Base-by-base conservation (phyloP, 1,140 invertebrate species). In the Acyrthosiphon pisum region DNA sequence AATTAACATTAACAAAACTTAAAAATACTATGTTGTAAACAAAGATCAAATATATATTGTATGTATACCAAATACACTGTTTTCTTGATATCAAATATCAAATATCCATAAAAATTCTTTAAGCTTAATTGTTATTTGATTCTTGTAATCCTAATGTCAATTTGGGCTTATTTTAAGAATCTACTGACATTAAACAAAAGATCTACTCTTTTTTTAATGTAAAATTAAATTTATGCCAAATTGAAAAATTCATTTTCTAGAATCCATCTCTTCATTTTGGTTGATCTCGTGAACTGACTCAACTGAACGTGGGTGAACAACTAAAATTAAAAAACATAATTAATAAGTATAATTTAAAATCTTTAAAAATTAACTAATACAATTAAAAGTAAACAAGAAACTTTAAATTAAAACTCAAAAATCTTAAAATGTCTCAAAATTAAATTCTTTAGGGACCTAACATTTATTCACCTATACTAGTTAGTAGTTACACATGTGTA, bases 1-100 rank as follows among this genome's bases (percentile, higher is more conserved):
- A 93, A 93, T 86, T 93, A 93, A 93, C 48, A 93, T 86, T 86
- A 93, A 86, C 48, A 93, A 93, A 93, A 56, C 91, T 93, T 93
- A 93, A 86, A 91, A 93, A 41, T 50, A 93, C 35, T 50, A 91
- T 83, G 35, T 84, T 84, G 48, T 92, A 93, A 93, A 93, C 91
- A 93, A 91, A 93, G 1, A 86, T 93, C 48, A 86, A 60, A 86
- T 53, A 93, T 86, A 53, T 91, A 91, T 91, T 91, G 35, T 83
- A 83, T 93, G 46, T 53, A 37, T 53, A 68, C n/a, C 11, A 83
- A 53, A 93, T 93, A 93, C 48, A 93, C 76, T 53, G 48, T 86
- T 93, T 41, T 84, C 23, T 84, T 41, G 35, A 84, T 37, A 53
- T 53, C 23, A 84, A 93, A 84, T 37, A 53, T 53, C 23, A 84